Conservation (phyloP, 2,888 invertebrate genomes). For the Tuta absoluta region DNA sequence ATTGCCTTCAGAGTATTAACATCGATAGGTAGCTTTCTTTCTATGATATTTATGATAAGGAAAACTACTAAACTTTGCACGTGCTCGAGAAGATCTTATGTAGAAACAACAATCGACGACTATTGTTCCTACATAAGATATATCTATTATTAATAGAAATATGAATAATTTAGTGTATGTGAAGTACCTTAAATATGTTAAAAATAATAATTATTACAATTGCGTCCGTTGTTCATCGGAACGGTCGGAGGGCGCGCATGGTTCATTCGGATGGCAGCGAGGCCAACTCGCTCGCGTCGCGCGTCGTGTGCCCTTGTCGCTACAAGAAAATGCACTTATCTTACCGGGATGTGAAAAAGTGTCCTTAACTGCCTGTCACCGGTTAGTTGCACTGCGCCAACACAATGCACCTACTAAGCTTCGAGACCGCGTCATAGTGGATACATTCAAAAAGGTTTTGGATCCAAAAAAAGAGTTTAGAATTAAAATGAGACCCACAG, state of each 20-base stretch:
- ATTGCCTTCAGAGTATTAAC: no score
- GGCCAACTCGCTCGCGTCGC: constrained; percentile 34
- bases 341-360: constrained; percentile 77
- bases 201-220: constrained; percentile 77
- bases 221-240: constrained; percentile 62
- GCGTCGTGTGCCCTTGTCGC: constrained; percentile 54
- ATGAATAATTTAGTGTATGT: no score
- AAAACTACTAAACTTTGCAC: no score
- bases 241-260: constrained; percentile 45
- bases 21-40: no score
- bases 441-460: constrained; percentile 66
- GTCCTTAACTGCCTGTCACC: constrained; percentile 69
- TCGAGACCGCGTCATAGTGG: constrained; percentile 69
- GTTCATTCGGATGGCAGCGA: not conserved
- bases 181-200: not conserved
- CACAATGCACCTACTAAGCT: constrained; percentile 58
- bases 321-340: constrained; percentile 82
- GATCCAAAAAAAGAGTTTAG: constrained; percentile 60
- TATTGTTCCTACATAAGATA: no score
- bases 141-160: no score
- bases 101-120: no score
- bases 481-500: constrained; percentile 54
- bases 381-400: constrained; percentile 74
- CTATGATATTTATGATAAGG: no score
- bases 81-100: no score